Conservation (phyloP, 2,797 vertebrate genomes). For the Hybognathus amarus region DNA sequence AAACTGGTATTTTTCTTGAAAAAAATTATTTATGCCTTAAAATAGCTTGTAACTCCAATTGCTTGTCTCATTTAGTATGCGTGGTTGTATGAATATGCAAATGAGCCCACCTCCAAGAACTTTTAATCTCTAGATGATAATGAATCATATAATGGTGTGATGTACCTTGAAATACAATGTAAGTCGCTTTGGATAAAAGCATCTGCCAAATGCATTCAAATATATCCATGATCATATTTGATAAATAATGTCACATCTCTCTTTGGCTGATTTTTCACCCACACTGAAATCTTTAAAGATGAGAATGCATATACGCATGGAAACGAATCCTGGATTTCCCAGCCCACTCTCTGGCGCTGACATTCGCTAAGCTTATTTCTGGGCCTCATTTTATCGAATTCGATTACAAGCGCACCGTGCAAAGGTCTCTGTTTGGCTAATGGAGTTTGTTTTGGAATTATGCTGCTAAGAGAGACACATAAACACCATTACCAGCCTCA, state of each 20-base stretch:
- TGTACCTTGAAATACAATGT: no score
- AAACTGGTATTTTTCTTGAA: background rate
- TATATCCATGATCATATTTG: background rate
- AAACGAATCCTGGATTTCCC: background rate
- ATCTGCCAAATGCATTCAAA: no score
- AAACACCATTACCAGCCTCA: slow-evolving; percentile 17
- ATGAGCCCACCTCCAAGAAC: background rate
- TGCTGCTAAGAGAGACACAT: slow-evolving; percentile 8
- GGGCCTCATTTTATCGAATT: slow-evolving; percentile 6
- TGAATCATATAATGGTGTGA: background rate
- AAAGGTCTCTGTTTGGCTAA: slow-evolving; percentile 33
- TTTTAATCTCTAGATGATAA: background rate
- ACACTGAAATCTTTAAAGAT: background rate
- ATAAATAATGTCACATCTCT: background rate
- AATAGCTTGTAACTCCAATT: no score
- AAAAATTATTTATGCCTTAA: background rate
- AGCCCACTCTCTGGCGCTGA: slow-evolving; percentile 17
- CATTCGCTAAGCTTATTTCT: slow-evolving; percentile 10
- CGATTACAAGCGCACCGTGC: background rate
- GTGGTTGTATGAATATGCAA: background rate
- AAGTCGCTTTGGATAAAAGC: no score
- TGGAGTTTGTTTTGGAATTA: slow-evolving; percentile 31
- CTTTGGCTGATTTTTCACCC: background rate
- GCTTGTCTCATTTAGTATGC: no score
- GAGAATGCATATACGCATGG: background rate